A percentile compares a stretch with the other conserved stretches of the same genome.
Evolutionary conservation across 2,888 invertebrate species (phyloP).

Genomic region (Sepioteuthis lessoniana): DNA sequence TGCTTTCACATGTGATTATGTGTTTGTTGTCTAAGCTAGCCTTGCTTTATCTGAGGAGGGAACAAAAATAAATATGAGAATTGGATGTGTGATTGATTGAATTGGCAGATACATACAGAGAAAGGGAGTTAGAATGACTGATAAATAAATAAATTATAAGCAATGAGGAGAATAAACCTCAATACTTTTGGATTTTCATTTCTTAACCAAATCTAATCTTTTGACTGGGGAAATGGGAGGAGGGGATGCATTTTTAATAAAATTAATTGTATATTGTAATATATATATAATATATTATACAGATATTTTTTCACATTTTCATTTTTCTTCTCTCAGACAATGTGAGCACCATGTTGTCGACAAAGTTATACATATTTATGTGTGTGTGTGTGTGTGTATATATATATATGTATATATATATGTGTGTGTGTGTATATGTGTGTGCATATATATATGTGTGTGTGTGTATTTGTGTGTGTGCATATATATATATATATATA

Average conservation of each 20-base stretch:
- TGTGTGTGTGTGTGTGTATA: background rate
- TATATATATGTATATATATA: background rate
- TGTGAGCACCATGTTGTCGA: constrained; percentile 33
- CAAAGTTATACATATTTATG: constrained; percentile 16
- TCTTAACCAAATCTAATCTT: background rate
- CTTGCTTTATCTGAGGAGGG: constrained; percentile 33
- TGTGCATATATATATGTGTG: background rate
- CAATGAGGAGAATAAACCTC: background rate
- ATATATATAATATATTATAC: constrained; percentile 6
- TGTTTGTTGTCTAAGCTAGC: background rate
- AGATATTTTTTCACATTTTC: background rate
- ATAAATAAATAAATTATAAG: background rate
- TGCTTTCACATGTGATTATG: background rate
- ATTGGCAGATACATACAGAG: background rate
- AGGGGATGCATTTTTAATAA: background rate
- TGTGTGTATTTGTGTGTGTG: background rate
- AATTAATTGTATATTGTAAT: background rate
- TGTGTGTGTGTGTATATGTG: background rate
- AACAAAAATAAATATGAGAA: constrained; percentile 8
- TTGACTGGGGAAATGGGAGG: background rate
- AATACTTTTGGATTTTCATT: background rate
- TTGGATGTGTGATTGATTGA: background rate
- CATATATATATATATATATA: background rate
- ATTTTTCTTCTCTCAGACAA: background rate
- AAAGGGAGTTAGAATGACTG: too few species aligned